These are phyloP conservation scores for Tubiluchus corallicola DNA, from an alignment of 2,888 invertebrate species.

Conservation along the genomic window DNA sequence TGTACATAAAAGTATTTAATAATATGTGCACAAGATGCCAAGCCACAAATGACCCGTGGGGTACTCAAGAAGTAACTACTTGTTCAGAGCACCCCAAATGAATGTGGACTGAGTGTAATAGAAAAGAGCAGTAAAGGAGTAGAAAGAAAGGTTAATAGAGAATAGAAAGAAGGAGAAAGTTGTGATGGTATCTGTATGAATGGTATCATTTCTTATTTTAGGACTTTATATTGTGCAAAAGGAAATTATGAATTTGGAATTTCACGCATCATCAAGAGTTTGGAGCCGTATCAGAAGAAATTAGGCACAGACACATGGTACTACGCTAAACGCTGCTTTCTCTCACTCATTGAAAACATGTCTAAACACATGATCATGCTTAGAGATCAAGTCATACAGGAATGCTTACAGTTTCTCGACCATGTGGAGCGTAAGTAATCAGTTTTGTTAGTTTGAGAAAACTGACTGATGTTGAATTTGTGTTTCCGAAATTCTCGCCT, in stretches of 20 bases:
- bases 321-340: constrained; percentile 84
- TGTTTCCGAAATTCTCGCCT: constrained; percentile 7
- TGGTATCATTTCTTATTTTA: constrained; percentile 27
- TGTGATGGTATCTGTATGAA: no score
- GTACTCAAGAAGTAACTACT: no score
- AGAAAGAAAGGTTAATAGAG: no score
- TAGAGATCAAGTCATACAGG: constrained; percentile 64
- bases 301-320: constrained; percentile 97
- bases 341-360: constrained; percentile 75
- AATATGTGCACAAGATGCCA: no score
- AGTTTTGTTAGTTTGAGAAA: no score
- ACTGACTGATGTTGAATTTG: constrained; percentile 4
- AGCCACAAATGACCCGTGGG: no score
- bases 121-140: no score
- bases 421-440: constrained; percentile 50
- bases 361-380: constrained; percentile 74
- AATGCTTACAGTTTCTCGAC: constrained; percentile 69
- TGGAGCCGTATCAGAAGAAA: constrained; percentile 81
- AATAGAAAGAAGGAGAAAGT: no score
- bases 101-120: no score
- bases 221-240: constrained; percentile 89
- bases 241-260: constrained; percentile 98
- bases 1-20: no score
- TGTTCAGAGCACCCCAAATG: no score
- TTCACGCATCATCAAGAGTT: constrained; percentile 84